Evolutionary conservation across 92 coral and sea anemone genomes (phyloP).

Genomic region (Porites cylindrica): DNA sequence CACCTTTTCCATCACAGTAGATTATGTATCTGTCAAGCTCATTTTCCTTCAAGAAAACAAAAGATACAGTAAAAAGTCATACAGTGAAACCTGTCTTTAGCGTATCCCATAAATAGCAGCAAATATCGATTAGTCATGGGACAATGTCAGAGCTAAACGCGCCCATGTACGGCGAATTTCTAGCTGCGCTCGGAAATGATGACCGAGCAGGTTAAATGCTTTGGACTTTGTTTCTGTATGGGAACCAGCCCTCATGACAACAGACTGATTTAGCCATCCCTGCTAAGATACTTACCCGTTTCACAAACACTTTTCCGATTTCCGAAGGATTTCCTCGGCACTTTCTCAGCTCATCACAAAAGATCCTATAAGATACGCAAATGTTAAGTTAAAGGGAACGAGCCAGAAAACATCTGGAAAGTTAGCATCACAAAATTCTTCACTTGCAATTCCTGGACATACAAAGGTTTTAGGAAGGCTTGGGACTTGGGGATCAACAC

Average conservation of each 20-base stretch:
- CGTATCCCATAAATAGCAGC: too few species aligned
- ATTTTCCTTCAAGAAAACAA: slow-evolving; percentile 64
- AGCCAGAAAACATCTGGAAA: background rate
- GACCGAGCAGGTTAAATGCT: too few species aligned
- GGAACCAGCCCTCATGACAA: too few species aligned
- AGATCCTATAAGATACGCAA: slow-evolving; percentile 59
- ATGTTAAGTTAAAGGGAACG: background rate
- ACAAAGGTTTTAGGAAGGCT: too few species aligned
- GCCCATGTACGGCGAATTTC: too few species aligned
- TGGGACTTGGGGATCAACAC: background rate
- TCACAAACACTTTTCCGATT: slow-evolving; percentile 78
- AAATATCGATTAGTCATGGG: too few species aligned
- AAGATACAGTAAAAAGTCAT: background rate
- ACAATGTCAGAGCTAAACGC: too few species aligned
- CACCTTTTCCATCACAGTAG: slow-evolving; percentile 90
- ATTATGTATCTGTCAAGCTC: slow-evolving; percentile 87
- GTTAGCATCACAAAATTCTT: background rate
- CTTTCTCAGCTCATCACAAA: slow-evolving; percentile 79
- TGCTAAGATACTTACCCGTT: slow-evolving; percentile 64
- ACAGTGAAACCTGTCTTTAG: too few species aligned
- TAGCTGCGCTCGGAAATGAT: too few species aligned
- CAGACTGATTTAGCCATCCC: too few species aligned
- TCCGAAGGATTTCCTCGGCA: slow-evolving; percentile 77
- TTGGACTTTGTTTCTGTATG: too few species aligned
- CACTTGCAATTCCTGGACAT: too few species aligned